Evolutionary conservation across 92 coral and sea anemone genomes (phyloP).

Genomic region (Epizoanthus fatuus): DNA sequence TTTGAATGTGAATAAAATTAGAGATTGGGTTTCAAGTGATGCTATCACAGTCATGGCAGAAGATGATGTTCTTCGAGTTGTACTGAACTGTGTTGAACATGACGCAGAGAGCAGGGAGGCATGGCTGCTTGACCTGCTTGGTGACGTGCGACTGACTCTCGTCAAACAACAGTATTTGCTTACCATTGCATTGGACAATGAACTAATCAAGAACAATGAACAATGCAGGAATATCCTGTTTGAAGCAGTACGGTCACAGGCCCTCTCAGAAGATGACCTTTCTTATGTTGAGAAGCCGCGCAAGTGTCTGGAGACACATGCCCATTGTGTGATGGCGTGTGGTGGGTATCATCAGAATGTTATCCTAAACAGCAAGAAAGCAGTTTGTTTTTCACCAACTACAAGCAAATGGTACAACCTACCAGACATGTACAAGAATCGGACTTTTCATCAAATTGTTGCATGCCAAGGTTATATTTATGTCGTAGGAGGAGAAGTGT

Average conservation of each 20-base stretch:
- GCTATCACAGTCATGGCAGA: constrained; percentile 86
- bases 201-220: constrained; percentile 64
- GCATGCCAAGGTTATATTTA: constrained; percentile 5
- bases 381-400: background rate
- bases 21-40: constrained; percentile 87
- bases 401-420: background rate
- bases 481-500: background rate
- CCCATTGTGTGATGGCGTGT: background rate
- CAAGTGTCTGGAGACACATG: constrained; percentile 13
- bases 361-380: background rate
- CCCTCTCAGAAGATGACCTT: constrained; percentile 28
- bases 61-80: constrained; percentile 80
- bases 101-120: constrained; percentile 70
- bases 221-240: constrained; percentile 55
- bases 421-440: background rate
- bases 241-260: constrained; percentile 55
- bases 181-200: constrained; percentile 67
- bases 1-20: constrained; percentile 76
- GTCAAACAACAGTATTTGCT: constrained; percentile 75
- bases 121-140: constrained; percentile 75
- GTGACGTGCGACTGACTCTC: constrained; percentile 69
- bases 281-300: constrained; percentile 1
- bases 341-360: background rate
- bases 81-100: constrained; percentile 78
- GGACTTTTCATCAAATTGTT: background rate